Conservation (phyloP, 2,797 vertebrate species). For the Eospalax fontanierii region DNA sequence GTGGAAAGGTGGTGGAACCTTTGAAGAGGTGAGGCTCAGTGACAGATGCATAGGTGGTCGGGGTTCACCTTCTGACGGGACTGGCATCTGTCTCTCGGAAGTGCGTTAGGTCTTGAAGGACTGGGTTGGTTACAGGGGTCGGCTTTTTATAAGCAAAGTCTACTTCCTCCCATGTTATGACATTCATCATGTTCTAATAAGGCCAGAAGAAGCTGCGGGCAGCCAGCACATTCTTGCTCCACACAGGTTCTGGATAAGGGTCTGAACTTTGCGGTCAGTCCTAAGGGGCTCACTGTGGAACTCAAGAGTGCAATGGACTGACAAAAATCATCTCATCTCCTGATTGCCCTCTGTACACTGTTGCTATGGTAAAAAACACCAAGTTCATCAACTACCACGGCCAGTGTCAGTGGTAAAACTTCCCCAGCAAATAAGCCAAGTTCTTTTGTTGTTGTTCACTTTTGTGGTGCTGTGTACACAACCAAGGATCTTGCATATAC, state of each 20-base stretch:
- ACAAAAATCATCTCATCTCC: background rate
- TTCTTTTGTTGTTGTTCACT: background rate
- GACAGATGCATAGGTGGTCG: too few species aligned
- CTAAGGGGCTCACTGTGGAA: constrained; percentile 39
- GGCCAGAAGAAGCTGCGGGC: background rate
- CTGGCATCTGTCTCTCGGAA: background rate
- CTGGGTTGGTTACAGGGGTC: too few species aligned
- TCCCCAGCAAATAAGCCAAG: background rate
- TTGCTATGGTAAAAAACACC: background rate
- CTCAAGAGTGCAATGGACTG: background rate
- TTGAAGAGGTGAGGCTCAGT: background rate
- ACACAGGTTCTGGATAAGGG: background rate
- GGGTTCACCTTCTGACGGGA: background rate
- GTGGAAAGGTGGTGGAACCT: too few species aligned
- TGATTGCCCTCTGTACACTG: background rate
- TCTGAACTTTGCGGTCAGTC: constrained; percentile 54
- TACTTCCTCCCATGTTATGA: background rate
- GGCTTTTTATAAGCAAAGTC: background rate
- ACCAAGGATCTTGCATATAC: too few species aligned
- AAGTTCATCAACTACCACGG: background rate
- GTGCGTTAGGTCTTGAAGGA: background rate
- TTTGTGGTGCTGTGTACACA: background rate
- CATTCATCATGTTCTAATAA: background rate
- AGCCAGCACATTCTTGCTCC: background rate
- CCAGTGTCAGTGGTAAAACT: background rate